Conservation (phyloP, 1,140 invertebrate genomes). For the Caenorhabditis tropicalis region DNA sequence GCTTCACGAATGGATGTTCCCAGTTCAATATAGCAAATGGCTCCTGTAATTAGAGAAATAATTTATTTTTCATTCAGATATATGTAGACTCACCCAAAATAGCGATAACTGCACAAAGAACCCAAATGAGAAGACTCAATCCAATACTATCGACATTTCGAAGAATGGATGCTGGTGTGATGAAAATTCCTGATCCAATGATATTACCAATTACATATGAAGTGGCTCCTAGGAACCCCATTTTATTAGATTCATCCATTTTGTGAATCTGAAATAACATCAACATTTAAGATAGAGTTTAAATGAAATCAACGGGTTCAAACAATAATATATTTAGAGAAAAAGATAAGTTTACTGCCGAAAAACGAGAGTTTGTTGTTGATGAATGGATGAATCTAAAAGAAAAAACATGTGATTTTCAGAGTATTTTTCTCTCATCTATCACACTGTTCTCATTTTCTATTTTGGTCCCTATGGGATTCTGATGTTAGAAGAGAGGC, state of each 20-base stretch:
- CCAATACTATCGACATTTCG: constrained; percentile 68
- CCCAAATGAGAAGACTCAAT: constrained; percentile 53
- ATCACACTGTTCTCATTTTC: neutral
- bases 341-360: no score
- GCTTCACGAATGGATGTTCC: constrained; percentile 67
- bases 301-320: neutral
- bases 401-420: neutral
- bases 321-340: no score
- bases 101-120: constrained; percentile 54
- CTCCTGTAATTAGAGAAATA: constrained; percentile 50
- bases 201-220: constrained; percentile 73
- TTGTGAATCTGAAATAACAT: neutral
- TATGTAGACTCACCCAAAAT: constrained; percentile 46
- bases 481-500: neutral
- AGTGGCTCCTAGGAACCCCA: constrained; percentile 59
- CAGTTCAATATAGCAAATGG: constrained; percentile 70
- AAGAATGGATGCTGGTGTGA: constrained; percentile 69
- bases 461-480: neutral
- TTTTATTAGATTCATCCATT: constrained; percentile 51
- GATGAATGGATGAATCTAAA: neutral
- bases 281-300: neutral
- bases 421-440: neutral
- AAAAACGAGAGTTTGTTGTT: neutral
- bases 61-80: neutral
- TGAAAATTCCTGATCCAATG: constrained; percentile 74